phyloP scores from a whole-genome alignment of 1,140 invertebrate species.

The Dreissena polymorpha region DNA sequence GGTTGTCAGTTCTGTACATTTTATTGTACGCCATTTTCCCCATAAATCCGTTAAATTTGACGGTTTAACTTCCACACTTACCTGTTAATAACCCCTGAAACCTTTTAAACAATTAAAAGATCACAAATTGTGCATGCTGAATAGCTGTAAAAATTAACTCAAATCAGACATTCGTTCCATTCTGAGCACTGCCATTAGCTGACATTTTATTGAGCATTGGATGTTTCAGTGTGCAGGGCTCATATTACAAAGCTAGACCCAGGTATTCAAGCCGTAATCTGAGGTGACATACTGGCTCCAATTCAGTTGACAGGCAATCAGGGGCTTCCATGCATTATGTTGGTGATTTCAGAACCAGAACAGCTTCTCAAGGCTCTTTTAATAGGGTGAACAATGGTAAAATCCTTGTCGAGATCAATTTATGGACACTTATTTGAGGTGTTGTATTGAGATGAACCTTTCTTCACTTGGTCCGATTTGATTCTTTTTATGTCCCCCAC shows the following conservation, averaged over 20 bases:
- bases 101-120: conserved; percentile 51
- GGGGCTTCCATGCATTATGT: not conserved
- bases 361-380: too few relatives aligned
- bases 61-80: conserved; percentile 10
- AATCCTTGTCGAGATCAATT: too few relatives aligned
- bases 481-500: too few relatives aligned
- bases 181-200: not conserved
- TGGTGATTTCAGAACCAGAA: too few relatives aligned
- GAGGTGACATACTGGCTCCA: not conserved
- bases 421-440: too few relatives aligned
- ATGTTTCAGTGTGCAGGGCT: not conserved
- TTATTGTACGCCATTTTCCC: too few relatives aligned
- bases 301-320: conserved; percentile 1
- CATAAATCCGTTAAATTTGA: too few relatives aligned
- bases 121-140: conserved; percentile 28
- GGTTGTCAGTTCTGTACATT: too few relatives aligned
- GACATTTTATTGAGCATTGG: not conserved
- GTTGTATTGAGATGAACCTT: too few relatives aligned
- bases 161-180: not conserved
- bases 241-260: not conserved
- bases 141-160: conserved; percentile 20
- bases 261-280: not conserved
- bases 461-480: too few relatives aligned
- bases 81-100: conserved; percentile 33
- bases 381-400: too few relatives aligned